A percentile compares a stretch with the other conserved stretches of the same genome.
Conservation (phyloP, 2,113 vertebrate species). For the Vireo altiloquus region DNA sequence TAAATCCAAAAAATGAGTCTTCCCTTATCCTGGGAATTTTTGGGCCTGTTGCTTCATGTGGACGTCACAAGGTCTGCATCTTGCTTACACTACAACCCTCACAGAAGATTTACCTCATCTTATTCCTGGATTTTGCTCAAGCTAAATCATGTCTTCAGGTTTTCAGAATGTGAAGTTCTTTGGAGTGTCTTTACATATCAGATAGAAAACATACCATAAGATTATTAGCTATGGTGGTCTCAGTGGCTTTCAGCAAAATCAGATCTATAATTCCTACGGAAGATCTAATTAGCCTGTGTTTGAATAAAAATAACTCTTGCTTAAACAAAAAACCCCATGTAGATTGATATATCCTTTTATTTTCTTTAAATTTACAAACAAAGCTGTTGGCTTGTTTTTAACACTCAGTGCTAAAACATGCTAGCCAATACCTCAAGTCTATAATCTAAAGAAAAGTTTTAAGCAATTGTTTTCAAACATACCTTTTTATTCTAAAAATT, state of each 20-base stretch:
- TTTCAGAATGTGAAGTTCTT: not conserved
- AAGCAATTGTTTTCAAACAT: not conserved
- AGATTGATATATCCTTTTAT: not conserved
- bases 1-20: not conserved
- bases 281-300: not conserved
- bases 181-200: not conserved
- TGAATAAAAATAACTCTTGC: not conserved
- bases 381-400: not conserved
- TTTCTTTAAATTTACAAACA: not conserved
- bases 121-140: not conserved
- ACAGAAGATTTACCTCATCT: not conserved
- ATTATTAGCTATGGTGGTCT: not conserved
- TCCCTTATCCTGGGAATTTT: not conserved
- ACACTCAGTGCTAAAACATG: not conserved
- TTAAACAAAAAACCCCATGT: not conserved
- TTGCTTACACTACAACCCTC: not conserved
- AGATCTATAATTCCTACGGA: not conserved
- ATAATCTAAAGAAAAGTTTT: not conserved
- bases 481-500: not conserved
- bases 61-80: not conserved
- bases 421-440: not conserved
- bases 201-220: not conserved
- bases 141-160: not conserved
- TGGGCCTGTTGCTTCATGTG: not conserved
- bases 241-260: not conserved